Evolutionary conservation across 2,797 vertebrate genomes (phyloP).

Genomic region (Okamejei kenojei): DNA sequence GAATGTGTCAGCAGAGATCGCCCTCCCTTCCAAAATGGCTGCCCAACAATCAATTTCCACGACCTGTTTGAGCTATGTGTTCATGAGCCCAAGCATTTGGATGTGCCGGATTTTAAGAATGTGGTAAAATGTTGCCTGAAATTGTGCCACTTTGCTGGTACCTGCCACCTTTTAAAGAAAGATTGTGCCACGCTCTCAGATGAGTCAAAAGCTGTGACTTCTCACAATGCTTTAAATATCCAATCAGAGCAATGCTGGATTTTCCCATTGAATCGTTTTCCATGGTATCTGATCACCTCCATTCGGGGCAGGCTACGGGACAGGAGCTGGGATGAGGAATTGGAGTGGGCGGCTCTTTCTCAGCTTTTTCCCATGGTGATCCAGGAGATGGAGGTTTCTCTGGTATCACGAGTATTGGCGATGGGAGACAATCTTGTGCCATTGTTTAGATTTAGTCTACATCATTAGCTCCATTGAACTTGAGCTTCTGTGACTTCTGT

Average conservation of each 20-base stretch:
- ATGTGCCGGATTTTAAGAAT: conserved; percentile 35
- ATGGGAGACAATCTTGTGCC: neutral
- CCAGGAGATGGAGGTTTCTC: too few relatives aligned
- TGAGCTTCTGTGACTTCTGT: neutral
- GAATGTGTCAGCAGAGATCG: neutral
- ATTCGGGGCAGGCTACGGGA: neutral
- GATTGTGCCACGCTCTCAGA: conserved; percentile 30
- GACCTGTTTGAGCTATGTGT: neutral
- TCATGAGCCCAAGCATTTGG: conserved; percentile 15
- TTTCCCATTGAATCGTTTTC: neutral
- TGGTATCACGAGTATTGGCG: too few relatives aligned
- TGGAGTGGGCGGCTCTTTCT: too few relatives aligned
- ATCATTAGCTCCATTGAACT: neutral
- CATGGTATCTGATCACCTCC: neutral
- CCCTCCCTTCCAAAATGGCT: conserved; percentile 19
- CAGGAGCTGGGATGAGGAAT: too few relatives aligned
- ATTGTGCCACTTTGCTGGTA: conserved; percentile 21
- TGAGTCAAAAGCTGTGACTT: conserved; percentile 35
- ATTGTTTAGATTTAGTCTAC: neutral
- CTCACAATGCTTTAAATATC: conserved; percentile 48
- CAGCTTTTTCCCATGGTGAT: too few relatives aligned
- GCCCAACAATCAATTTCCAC: neutral
- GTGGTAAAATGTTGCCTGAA: conserved; percentile 37
- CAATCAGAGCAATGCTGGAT: neutral
- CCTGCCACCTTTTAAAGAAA: conserved; percentile 29